Percentiles rank a stretch among this genome's conserved stretches.
These are phyloP conservation scores for Corythaeola cristata DNA, from an alignment of 2,113 vertebrate species.

Conservation along the genomic window DNA sequence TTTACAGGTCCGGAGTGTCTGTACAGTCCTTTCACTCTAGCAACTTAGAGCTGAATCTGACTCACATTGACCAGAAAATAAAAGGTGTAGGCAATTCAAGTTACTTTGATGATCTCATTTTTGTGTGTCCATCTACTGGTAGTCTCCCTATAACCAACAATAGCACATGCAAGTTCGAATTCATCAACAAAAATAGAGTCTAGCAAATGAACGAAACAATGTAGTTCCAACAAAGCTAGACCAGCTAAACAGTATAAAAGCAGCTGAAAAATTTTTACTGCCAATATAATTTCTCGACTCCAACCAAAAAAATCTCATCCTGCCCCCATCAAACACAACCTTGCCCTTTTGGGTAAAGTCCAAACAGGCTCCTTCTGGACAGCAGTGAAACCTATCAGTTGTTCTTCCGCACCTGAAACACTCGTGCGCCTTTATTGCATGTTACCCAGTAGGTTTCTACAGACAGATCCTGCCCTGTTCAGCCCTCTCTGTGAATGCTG, in stretches of 20 bases:
- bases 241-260: not conserved
- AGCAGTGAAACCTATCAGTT: not conserved
- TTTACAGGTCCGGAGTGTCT: not conserved
- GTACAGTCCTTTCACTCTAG: not conserved
- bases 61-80: accelerated
- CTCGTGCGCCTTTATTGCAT: accelerated
- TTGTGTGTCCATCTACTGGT: no score
- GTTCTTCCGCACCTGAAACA: not conserved
- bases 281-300: not conserved
- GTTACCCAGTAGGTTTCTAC: not conserved
- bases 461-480: not conserved
- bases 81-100: not conserved
- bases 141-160: not conserved
- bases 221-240: not conserved
- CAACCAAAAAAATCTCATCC: not conserved
- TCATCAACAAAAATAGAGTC: not conserved
- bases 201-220: not conserved
- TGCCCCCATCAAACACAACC: not conserved
- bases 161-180: not conserved
- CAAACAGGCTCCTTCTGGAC: not conserved
- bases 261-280: not conserved
- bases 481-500: not conserved
- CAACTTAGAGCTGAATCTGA: not conserved
- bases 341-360: not conserved
- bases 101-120: not conserved